Conservation (phyloP, 2,888 invertebrate species). For the Limnephilus auricula region DNA sequence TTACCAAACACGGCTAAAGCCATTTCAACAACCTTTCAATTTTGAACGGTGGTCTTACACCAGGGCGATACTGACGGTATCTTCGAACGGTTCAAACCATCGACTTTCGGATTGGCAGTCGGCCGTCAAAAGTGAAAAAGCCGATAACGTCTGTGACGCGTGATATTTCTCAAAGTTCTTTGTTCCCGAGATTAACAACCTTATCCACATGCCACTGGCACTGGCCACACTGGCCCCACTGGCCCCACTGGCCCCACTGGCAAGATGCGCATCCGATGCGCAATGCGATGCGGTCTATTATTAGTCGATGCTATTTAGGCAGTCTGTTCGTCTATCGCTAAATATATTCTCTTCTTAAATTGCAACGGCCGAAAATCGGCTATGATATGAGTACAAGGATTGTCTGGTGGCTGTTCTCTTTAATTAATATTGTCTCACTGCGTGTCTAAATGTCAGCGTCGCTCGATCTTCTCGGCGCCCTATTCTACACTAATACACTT, state of each 20-base stretch:
- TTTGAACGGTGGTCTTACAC: too few relatives aligned
- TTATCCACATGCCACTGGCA: not conserved
- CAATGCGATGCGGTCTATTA: slow-evolving; percentile 22
- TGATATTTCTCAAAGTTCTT: not conserved
- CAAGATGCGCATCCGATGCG: not conserved
- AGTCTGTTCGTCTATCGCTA: slow-evolving; percentile 48
- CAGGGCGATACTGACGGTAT: too few relatives aligned
- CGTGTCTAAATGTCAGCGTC: slow-evolving; percentile 34
- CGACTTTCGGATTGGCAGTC: too few relatives aligned
- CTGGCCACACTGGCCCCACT: too few relatives aligned
- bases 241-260: too few relatives aligned
- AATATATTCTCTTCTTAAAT: slow-evolving; percentile 55
- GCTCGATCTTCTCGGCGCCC: not conserved
- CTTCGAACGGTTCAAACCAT: too few relatives aligned
- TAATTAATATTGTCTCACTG: slow-evolving; percentile 17
- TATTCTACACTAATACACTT: not conserved
- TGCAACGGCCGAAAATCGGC: slow-evolving; percentile 43
- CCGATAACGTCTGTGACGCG: not conserved
- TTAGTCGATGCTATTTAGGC: slow-evolving; percentile 34
- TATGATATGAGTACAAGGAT: slow-evolving; percentile 31
- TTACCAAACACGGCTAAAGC: too few relatives aligned
- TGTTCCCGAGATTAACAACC: not conserved
- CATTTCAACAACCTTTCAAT: too few relatives aligned
- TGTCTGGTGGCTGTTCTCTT: slow-evolving; percentile 39
- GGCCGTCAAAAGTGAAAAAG: too few relatives aligned